Evolutionary conservation across 2,888 invertebrate genomes (phyloP).

Genomic region (Trachelus troglodyta): DNA sequence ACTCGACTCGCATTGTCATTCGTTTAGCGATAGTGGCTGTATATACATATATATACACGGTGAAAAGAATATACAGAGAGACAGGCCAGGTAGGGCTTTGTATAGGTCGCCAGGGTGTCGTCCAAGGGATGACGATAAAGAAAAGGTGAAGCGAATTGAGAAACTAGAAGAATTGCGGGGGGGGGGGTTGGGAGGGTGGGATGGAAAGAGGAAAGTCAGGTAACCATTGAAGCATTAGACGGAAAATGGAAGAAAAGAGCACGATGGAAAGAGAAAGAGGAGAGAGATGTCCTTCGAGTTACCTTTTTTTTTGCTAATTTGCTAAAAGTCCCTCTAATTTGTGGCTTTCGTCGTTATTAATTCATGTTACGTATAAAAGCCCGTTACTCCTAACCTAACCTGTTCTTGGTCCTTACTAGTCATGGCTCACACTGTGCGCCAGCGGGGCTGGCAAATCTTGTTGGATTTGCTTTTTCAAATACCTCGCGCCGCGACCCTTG

Average conservation of each 20-base stretch:
- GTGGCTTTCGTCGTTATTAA: constrained; percentile 29
- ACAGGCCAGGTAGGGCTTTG: not conserved
- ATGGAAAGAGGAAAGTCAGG: too few relatives aligned
- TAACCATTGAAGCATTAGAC: not conserved
- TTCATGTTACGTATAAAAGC: constrained; percentile 17
- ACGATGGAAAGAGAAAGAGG: not conserved
- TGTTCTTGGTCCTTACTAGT: constrained; percentile 1
- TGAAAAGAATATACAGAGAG: not conserved
- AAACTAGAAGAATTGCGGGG: constrained; percentile 5
- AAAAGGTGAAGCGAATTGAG: not conserved
- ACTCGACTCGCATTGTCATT: not conserved
- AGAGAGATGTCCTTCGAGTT: not conserved
- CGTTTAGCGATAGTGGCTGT: constrained; percentile 1
- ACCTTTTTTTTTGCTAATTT: constrained; percentile 34
- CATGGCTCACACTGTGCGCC: too few relatives aligned
- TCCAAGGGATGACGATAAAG: constrained; percentile 21
- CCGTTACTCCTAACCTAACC: constrained; percentile 4
- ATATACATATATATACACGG: not conserved
- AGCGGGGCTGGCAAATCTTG: not conserved
- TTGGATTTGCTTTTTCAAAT: constrained; percentile 21
- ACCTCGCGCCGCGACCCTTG: constrained; percentile 5
- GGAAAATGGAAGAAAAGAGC: constrained; percentile 20
- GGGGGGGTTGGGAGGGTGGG: not conserved
- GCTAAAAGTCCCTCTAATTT: constrained; percentile 28
- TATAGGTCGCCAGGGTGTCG: constrained; percentile 33